These are phyloP conservation scores for Melieria omissa DNA, from an alignment of 2,888 invertebrate species.

Conservation along the genomic window DNA sequence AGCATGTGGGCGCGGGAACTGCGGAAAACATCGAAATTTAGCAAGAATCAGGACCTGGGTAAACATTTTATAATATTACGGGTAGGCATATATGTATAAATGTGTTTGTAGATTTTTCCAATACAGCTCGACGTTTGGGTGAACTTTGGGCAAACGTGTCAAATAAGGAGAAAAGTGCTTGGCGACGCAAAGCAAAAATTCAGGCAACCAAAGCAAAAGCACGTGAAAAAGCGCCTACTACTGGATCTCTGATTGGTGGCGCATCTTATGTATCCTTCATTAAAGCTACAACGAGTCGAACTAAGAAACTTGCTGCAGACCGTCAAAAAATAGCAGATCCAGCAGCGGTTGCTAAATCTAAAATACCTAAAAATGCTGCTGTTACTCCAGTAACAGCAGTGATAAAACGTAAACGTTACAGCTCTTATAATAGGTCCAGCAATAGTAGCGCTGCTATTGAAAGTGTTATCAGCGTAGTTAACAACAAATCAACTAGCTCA, in stretches of 20 bases:
- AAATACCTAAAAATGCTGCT: conserved; percentile 26
- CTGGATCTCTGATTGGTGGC: conserved; percentile 18
- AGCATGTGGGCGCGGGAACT: conserved; percentile 91
- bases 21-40: conserved; percentile 69
- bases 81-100: not conserved
- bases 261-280: conserved; percentile 49
- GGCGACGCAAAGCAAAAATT: conserved; percentile 83
- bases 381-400: conserved; percentile 13
- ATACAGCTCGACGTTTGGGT: conserved; percentile 84
- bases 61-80: conserved; percentile 16
- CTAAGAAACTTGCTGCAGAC: conserved; percentile 59
- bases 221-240: conserved; percentile 43
- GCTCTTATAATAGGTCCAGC: conserved; percentile 36
- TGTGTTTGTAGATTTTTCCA: conserved; percentile 75
- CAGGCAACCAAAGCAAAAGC: conserved; percentile 54
- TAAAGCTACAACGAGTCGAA: conserved; percentile 61
- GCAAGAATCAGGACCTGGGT: conserved; percentile 53
- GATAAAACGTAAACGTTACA: conserved; percentile 41
- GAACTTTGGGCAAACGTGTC: conserved; percentile 89
- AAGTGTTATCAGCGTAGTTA: conserved; percentile 55
- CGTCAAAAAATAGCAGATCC: conserved; percentile 43
- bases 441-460: conserved; percentile 28
- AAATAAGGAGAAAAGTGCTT: conserved; percentile 75
- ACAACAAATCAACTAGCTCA: conserved; percentile 3
- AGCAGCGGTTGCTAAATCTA: conserved; percentile 2